A percentile compares a stretch with the other conserved stretches of the same genome.
Conservation (phyloP, 2,888 invertebrate genomes). For the Mythimna pallens region DNA sequence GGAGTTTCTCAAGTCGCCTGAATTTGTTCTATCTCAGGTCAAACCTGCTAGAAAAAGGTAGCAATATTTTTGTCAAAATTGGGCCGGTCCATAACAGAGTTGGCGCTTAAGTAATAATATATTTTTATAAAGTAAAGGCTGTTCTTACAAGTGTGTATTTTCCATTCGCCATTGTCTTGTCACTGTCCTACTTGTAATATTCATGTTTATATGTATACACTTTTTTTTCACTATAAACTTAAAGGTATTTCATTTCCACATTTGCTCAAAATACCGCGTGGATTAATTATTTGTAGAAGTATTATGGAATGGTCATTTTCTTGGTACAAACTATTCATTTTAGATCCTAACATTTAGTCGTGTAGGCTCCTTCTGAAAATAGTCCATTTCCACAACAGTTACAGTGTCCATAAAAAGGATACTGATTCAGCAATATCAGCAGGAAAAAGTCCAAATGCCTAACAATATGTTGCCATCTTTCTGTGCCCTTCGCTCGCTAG, state of each 20-base stretch:
- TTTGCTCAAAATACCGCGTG: constrained; percentile 32
- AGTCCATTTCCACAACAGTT: neutral
- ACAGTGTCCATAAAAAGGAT: neutral
- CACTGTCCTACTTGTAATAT: constrained; percentile 70
- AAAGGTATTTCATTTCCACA: constrained; percentile 5
- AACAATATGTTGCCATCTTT: neutral
- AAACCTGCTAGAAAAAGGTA: neutral
- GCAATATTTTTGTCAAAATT: constrained; percentile 17
- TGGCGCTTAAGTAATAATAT: no score
- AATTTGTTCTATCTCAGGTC: neutral
- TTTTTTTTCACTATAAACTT: constrained; percentile 40
- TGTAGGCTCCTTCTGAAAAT: neutral
- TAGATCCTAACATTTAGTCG: neutral
- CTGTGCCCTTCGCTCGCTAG: neutral
- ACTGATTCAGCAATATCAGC: neutral
- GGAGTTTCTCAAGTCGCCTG: no score
- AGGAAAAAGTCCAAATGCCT: neutral
- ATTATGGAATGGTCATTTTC: neutral
- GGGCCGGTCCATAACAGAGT: neutral
- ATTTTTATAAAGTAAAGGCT: constrained; percentile 50
- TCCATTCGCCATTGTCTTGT: constrained; percentile 84
- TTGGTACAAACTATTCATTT: neutral
- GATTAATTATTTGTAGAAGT: constrained; percentile 8
- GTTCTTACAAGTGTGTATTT: constrained; percentile 66
- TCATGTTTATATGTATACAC: constrained; percentile 51